Conservation (phyloP, 2,797 vertebrate genomes). For the Chromobotia macracanthus region DNA sequence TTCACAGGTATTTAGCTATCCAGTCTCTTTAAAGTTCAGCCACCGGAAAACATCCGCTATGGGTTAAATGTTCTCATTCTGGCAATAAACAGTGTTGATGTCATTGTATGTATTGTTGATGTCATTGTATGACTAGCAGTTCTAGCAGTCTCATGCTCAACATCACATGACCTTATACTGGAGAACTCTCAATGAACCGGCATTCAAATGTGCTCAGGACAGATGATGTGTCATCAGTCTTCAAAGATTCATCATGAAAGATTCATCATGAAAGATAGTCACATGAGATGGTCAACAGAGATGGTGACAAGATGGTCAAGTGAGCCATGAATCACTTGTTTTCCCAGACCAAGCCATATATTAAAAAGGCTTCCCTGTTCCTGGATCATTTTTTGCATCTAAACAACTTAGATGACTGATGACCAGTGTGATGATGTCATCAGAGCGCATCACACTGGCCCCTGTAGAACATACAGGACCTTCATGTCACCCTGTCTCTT, state of each 20-base stretch:
- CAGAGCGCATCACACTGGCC: not conserved
- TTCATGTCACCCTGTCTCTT: not conserved
- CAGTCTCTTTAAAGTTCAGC: slow-evolving; percentile 19
- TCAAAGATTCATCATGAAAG: slow-evolving; percentile 31
- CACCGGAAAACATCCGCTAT: not conserved
- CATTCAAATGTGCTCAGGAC: not conserved
- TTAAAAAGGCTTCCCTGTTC: slow-evolving; percentile 1
- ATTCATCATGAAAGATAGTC: slow-evolving; percentile 29
- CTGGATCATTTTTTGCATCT: slow-evolving; percentile 2
- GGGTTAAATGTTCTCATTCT: not conserved
- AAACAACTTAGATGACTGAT: slow-evolving; percentile 6
- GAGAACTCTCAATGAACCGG: not conserved
- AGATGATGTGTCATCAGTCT: slow-evolving; percentile 29
- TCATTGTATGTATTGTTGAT: not conserved
- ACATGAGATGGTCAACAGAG: slow-evolving; percentile 34
- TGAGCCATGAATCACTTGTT: slow-evolving; percentile 37
- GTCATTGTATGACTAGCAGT: not conserved
- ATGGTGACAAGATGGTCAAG: slow-evolving; percentile 25
- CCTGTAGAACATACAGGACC: not conserved
- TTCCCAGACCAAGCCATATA: slow-evolving; percentile 17
- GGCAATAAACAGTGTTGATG: not conserved
- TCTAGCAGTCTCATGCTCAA: not conserved
- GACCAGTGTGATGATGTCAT: not conserved
- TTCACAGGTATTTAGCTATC: slow-evolving; percentile 40
- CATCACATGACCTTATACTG: not conserved